Evolutionary conservation across 2,888 invertebrate genomes (phyloP), one percentile per base, ranked within the genome.

Genomic region (Nowickia ferox): DNA sequence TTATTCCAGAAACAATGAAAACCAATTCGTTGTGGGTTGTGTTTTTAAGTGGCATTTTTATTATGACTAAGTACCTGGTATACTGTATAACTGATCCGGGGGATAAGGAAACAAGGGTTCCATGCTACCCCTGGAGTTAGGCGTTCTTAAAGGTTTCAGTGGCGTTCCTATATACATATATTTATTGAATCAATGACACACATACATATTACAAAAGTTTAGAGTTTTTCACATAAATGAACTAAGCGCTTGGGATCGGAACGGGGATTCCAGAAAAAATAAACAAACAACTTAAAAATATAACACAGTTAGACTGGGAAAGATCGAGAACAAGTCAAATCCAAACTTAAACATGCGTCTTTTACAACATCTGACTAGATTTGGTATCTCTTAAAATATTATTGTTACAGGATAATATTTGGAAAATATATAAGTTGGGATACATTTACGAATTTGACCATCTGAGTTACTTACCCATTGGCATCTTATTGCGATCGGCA

Each of bases 71-170:
- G 89, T 93, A 93, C 93, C 93, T 92, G 93, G 93, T 90, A 93
- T 92, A 91, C 93, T 93, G 92, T 93, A 93, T 88, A 93, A 93
- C 90, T 93, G 93, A 91, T 93, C 93, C 90, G 92, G 91, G 89
- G 92, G 89, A 92, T 92, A 93, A 89, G 93, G 91, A 90, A 92
- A 92, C 89, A 91, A 91, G 89, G 92, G 92, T 89, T 92, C 92
- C 92, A 93, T 92, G 90, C 91, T 93, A 91, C 93, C 93, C 90
- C 93, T 92, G 88, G 92, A 92, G 89, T 92, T 93, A 90, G 93
- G 93, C 88, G 93, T 92, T 90, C 93, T 92, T 90, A 93, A 90
- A 90, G 93, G 93, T 92, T 93, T 93, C 88, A 92, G 92, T 89
- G 93, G 93, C 89, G 93, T 92, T 91, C 93, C 93, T 93, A 87